These are phyloP conservation scores for Agonopterix subpropinquella DNA, from an alignment of 2,888 invertebrate genomes.

Conservation along the genomic window DNA sequence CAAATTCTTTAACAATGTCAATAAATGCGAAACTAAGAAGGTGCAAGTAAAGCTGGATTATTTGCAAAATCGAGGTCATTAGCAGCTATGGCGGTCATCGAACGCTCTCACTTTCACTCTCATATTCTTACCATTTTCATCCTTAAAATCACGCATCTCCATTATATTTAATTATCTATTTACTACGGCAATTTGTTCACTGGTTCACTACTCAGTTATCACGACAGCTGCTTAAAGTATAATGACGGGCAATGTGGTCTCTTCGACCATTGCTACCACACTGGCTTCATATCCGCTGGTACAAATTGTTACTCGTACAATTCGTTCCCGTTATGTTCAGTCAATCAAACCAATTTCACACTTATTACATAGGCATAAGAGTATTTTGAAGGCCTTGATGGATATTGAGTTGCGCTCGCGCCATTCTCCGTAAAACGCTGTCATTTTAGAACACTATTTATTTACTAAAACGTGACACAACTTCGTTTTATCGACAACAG, in stretches of 20 bases:
- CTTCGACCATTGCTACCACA: background rate
- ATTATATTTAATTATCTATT: slow-evolving; percentile 16
- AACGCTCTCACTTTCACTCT: slow-evolving; percentile 26
- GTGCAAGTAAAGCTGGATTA: background rate
- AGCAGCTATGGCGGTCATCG: slow-evolving; percentile 8
- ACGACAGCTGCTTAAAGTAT: background rate
- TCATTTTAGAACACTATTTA: slow-evolving; percentile 6
- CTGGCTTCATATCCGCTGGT: background rate
- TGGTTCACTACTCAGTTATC: background rate
- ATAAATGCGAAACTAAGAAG: background rate
- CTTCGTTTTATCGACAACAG: slow-evolving; percentile 3
- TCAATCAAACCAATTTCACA: too few relatives aligned
- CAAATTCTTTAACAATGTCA: background rate
- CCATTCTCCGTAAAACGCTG: slow-evolving; percentile 7
- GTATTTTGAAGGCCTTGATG: too few relatives aligned
- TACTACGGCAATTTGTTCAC: background rate
- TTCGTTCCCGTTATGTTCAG: too few relatives aligned
- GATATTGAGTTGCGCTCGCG: slow-evolving; percentile 13
- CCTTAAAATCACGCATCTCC: slow-evolving; percentile 36
- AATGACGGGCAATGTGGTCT: background rate
- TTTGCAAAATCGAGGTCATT: slow-evolving; percentile 20
- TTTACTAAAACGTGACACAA: slow-evolving; percentile 20
- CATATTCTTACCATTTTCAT: slow-evolving; percentile 36
- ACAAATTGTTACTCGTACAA: too few relatives aligned
- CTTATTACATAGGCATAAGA: too few relatives aligned